These are phyloP conservation scores for Isurus oxyrinchus DNA, from an alignment of 2,113 vertebrate species.

Conservation along the genomic window DNA sequence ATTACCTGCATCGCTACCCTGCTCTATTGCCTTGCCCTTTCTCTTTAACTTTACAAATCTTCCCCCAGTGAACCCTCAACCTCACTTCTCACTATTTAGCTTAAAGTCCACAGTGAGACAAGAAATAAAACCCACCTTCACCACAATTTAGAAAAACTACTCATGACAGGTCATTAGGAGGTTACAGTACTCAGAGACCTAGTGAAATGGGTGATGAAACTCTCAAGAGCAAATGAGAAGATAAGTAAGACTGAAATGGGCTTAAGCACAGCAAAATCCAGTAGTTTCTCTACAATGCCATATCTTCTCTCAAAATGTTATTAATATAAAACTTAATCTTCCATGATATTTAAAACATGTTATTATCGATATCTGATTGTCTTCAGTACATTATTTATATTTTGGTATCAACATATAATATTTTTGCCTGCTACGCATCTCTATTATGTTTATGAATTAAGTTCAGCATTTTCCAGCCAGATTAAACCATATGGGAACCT, in stretches of 20 bases:
- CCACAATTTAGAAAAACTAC: background rate
- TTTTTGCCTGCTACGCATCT: background rate
- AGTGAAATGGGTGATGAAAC: background rate
- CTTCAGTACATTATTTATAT: background rate
- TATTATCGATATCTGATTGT: background rate
- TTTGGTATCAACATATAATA: background rate
- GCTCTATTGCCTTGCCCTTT: no score
- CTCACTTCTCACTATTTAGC: no score
- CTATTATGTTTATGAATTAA: background rate
- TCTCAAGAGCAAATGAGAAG: background rate
- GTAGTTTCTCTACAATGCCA: background rate
- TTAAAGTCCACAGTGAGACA: background rate
- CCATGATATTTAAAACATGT: background rate
- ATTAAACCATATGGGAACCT: no score
- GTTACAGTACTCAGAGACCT: no score
- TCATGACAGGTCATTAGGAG: no score
- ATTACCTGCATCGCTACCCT: no score
- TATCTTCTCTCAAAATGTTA: background rate
- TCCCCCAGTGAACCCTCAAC: no score
- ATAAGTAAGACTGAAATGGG: no score
- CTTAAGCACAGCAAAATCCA: background rate
- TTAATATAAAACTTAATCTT: background rate
- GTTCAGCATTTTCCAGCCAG: no score
- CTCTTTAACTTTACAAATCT: no score
- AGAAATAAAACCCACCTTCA: background rate